Evolutionary conservation across 1,140 invertebrate species (phyloP), one percentile per base, ranked within the genome.

Genomic region (Bombus pyrosoma): DNA sequence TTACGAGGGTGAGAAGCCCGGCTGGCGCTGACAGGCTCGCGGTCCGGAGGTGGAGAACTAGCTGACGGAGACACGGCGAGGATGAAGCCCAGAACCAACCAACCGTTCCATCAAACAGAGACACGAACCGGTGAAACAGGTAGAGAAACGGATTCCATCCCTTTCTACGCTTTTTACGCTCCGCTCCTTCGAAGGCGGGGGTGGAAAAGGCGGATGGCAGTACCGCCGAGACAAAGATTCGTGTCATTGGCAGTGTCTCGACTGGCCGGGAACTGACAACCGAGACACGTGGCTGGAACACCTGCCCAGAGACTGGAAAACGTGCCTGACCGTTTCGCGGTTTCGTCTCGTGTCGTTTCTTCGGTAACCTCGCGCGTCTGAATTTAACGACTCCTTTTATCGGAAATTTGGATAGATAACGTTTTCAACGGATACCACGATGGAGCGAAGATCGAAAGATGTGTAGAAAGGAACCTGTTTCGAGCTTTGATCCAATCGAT

Each of bases 231-330:
- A 94, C 92, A 94, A 94, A 93, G 94, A 94, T 94, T 91, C 88
- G 91, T 91, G 93, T 95, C 93, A 94, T 93, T 87, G 93, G 91
- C 93, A 95, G 93, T 87, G 88, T 93, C 91, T 92, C 89, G 86
- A 91, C 77, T 86, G 81, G 81, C 77, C 75, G 90, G 88, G 81
- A 92, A 92, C 80, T 91, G 91, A 91, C 91, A 91, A 86, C 66
- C 81, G 39, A 86, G 74, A 87, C 89, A 90, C 82, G 88, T 85
- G 88, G 81, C 79, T 85, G 75, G 71, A 85, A 90, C 89, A 90
- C 82, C 88, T 86, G 86, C 81, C 84, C 78, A 34, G 22, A 18
- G 41, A 53, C 59, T 83, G 82, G 78, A 83, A 90, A 90, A 82
- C 79, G 82, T 81, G 81, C 73, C 10, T 47, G 12, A n/a, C 3